Percentiles rank a stretch among this genome's conserved stretches.
phyloP scores from a whole-genome alignment of 2,888 invertebrate species.

The Metalampra italica region DNA sequence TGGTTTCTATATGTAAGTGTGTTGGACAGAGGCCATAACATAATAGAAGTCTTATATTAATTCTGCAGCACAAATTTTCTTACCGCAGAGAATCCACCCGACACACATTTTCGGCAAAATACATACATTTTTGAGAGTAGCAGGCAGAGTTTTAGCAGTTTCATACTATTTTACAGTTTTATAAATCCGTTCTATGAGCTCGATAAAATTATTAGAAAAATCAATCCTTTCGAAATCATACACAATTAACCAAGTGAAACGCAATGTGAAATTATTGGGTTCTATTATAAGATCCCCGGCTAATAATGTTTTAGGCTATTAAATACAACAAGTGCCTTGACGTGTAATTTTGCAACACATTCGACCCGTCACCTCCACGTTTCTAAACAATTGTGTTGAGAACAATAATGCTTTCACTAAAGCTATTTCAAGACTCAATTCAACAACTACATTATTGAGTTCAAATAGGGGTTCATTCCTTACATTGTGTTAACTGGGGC shows the following conservation, averaged over 20 bases:
- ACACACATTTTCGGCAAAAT: too few relatives aligned
- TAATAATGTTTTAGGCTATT: neutral
- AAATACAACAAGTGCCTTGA: neutral
- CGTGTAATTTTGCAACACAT: conserved; percentile 7
- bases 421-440: conserved; percentile 7
- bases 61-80: neutral
- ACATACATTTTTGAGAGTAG: too few relatives aligned
- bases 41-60: conserved; percentile 10
- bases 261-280: too few relatives aligned
- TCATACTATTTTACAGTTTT: too few relatives aligned
- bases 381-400: conserved; percentile 12
- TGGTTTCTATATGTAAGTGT: conserved; percentile 24
- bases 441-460: conserved; percentile 9
- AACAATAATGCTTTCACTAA: conserved; percentile 10
- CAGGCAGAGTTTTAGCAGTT: too few relatives aligned
- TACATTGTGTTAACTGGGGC: conserved; percentile 3
- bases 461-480: conserved; percentile 8
- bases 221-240: too few relatives aligned
- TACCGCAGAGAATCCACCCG: too few relatives aligned
- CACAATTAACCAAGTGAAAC: neutral
- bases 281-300: too few relatives aligned
- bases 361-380: conserved; percentile 10
- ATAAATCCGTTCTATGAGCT: too few relatives aligned
- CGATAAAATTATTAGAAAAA: too few relatives aligned
- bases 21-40: conserved; percentile 16